phyloP scores from a whole-genome alignment of 2,797 vertebrate species.

The Tarsius wallacei region DNA sequence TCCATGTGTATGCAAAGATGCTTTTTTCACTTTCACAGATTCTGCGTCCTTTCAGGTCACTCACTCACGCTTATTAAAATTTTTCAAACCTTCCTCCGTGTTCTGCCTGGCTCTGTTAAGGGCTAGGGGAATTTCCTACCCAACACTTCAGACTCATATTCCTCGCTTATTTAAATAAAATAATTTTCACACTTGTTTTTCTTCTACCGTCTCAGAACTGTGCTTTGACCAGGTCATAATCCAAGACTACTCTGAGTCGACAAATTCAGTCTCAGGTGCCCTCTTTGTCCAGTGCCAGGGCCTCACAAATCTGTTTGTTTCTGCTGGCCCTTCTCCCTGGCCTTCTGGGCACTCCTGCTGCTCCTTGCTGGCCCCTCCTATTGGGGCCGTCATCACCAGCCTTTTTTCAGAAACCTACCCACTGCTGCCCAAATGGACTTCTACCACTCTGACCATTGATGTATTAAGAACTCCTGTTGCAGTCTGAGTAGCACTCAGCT shows the following conservation, averaged over 20 bases:
- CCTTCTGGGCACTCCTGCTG: not conserved
- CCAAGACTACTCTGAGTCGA: fast-evolving
- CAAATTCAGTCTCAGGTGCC: not conserved
- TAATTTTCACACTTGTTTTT: not conserved
- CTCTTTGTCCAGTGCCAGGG: not conserved
- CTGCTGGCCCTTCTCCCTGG: fast-evolving
- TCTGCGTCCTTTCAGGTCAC: not conserved
- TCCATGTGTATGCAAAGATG: not conserved
- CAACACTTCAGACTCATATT: not conserved
- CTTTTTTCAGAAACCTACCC: not conserved
- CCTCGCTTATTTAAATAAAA: not conserved
- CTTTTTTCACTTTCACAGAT: not conserved
- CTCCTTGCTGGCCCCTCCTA: not conserved
- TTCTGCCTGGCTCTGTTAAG: not conserved
- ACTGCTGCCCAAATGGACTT: not conserved
- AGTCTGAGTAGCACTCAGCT: no score
- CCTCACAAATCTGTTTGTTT: fast-evolving
- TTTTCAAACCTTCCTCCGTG: not conserved
- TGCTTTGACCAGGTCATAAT: not conserved
- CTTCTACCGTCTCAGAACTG: not conserved
- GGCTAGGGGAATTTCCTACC: not conserved
- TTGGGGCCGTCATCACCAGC: fast-evolving
- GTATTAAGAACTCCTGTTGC: no score
- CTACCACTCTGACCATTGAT: fast-evolving
- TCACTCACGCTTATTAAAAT: not conserved